Percentiles rank a stretch among this genome's conserved stretches.
Conservation (phyloP, 2,888 invertebrate genomes). For the Netelia fuscicornis region DNA sequence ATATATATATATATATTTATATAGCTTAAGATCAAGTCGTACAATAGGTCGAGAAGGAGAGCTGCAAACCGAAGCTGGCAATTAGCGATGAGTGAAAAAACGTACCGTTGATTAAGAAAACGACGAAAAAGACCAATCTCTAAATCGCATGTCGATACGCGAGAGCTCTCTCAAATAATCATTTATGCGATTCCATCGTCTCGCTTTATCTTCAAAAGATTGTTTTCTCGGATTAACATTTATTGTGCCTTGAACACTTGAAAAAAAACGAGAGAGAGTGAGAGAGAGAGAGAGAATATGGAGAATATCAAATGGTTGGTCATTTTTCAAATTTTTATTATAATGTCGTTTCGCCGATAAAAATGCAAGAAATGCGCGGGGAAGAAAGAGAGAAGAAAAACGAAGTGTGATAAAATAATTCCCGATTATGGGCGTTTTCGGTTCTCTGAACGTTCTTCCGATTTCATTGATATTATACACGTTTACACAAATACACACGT, state of each 20-base stretch:
- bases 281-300: not conserved
- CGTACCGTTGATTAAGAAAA: not conserved
- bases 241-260: conserved; percentile 63
- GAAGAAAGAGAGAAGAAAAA: not conserved
- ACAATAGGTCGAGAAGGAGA: conserved; percentile 9
- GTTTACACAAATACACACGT: too few relatives aligned
- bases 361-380: not conserved
- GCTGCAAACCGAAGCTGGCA: conserved; percentile 20
- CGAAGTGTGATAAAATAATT: conserved; percentile 43
- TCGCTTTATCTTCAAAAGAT: conserved; percentile 6
- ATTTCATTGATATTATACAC: conserved; percentile 14
- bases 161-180: not conserved
- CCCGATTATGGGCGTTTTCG: conserved; percentile 27
- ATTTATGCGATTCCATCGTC: not conserved
- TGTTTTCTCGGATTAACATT: conserved; percentile 45
- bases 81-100: conserved; percentile 19
- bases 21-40: conserved; percentile 33
- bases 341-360: conserved; percentile 3
- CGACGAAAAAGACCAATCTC: not conserved
- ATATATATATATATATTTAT: conserved; percentile 28
- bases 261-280: conserved; percentile 1
- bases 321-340: conserved; percentile 49
- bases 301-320: conserved; percentile 7
- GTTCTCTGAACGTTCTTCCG: conserved; percentile 37
- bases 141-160: not conserved